These are phyloP conservation scores for Nasua narica DNA, from an alignment of 2,797 vertebrate species.

Conservation along the genomic window DNA sequence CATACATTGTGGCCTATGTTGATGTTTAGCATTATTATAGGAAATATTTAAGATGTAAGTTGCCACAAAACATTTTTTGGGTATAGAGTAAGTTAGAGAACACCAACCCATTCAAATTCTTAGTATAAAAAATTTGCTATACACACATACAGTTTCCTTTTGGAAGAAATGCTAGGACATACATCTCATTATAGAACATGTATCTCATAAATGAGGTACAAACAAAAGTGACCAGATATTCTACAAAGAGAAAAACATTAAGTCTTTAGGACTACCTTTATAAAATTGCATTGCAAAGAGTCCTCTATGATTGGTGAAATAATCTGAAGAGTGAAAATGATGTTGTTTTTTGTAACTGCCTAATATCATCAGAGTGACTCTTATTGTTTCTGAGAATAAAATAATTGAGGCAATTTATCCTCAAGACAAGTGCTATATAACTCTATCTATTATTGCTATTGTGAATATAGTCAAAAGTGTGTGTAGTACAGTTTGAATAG, in stretches of 20 bases:
- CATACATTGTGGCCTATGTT: neutral
- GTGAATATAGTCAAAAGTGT: conserved; percentile 53
- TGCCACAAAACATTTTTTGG: neutral
- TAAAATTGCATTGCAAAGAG: conserved; percentile 35
- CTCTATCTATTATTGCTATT: conserved; percentile 65
- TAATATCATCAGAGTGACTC: conserved; percentile 51
- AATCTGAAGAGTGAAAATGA: conserved; percentile 67
- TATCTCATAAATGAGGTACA: neutral
- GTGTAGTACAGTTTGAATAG: conserved; percentile 36
- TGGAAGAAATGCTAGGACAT: neutral
- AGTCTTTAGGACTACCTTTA: neutral
- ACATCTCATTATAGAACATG: neutral
- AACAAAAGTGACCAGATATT: neutral
- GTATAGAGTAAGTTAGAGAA: neutral
- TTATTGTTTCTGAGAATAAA: conserved; percentile 72
- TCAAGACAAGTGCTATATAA: conserved; percentile 65
- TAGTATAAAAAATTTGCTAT: neutral
- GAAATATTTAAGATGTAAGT: neutral
- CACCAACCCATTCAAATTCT: neutral
- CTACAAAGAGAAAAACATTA: neutral
- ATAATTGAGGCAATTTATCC: conserved; percentile 78
- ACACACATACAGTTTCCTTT: neutral
- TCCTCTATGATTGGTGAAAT: neutral
- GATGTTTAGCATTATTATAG: neutral
- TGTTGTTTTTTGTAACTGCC: conserved; percentile 39